Evolutionary conservation across 2,113 vertebrate genomes (phyloP).

Genomic region (Antigone vipio): DNA sequence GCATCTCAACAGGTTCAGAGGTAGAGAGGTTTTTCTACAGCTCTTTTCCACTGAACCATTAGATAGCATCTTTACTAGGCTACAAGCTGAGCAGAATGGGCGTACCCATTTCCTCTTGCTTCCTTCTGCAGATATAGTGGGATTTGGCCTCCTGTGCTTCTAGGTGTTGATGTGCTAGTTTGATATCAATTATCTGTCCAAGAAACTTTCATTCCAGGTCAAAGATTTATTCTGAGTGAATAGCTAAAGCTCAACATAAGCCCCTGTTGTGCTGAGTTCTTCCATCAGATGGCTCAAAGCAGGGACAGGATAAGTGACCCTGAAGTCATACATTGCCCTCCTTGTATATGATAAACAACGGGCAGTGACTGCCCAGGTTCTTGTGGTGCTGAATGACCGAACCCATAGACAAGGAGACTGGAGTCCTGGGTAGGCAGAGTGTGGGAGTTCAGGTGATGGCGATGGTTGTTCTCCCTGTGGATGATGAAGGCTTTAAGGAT

Average conservation of each 20-base stretch:
- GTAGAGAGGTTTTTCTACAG: background rate
- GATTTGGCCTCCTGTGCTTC: background rate
- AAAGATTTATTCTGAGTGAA: background rate
- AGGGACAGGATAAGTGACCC: background rate
- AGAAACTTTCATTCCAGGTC: background rate
- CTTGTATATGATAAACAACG: fast-evolving
- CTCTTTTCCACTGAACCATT: fast-evolving
- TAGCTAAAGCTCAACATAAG: fast-evolving
- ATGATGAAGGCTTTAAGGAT: background rate
- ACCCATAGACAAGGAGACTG: fast-evolving
- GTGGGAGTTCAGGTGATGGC: background rate
- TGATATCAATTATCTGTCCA: fast-evolving
- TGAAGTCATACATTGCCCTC: fast-evolving
- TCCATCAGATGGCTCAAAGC: background rate
- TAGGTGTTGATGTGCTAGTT: background rate
- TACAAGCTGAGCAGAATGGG: fast-evolving
- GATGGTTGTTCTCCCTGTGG: fast-evolving
- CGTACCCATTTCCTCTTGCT: background rate
- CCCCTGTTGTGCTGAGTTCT: background rate
- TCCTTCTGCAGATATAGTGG: background rate
- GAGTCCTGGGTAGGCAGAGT: background rate
- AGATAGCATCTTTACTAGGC: background rate
- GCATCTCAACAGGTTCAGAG: background rate
- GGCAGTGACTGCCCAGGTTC: background rate
- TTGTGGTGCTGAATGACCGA: background rate